These are phyloP conservation scores for Urocolius indicus DNA, from an alignment of 2,113 vertebrate genomes.

Conservation along the genomic window DNA sequence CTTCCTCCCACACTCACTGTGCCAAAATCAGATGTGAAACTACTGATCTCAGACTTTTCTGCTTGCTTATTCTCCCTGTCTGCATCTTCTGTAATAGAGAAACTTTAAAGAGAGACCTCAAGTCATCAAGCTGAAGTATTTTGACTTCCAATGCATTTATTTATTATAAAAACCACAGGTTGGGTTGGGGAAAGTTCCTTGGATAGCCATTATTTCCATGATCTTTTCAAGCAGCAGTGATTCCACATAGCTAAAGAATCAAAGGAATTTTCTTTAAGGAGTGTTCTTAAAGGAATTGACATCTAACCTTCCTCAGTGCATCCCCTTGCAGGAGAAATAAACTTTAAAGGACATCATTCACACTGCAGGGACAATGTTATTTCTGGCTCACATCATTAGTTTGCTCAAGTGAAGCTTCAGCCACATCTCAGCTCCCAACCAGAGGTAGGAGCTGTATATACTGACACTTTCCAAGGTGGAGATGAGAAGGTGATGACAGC, in stretches of 20 bases:
- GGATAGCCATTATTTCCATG: neutral
- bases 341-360: neutral
- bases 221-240: neutral
- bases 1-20: conserved; percentile 45
- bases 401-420: neutral
- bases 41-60: neutral
- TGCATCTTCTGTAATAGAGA: neutral
- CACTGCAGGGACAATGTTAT: neutral
- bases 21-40: conserved; percentile 9
- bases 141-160: conserved; percentile 4
- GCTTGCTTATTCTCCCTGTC: neutral
- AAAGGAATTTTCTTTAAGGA: neutral
- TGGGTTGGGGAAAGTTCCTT: neutral
- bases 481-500: neutral
- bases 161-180: conserved; percentile 29
- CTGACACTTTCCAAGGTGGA: neutral
- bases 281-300: neutral
- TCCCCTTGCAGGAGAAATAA: neutral
- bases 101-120: neutral
- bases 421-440: neutral
- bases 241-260: neutral
- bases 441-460: neutral
- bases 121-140: conserved; percentile 40
- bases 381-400: neutral
- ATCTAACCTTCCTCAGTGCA: neutral